A percentile compares a stretch with the other conserved stretches of the same genome.
phyloP scores from a whole-genome alignment of 2,888 invertebrate species.

The Melinaea menophilus region DNA sequence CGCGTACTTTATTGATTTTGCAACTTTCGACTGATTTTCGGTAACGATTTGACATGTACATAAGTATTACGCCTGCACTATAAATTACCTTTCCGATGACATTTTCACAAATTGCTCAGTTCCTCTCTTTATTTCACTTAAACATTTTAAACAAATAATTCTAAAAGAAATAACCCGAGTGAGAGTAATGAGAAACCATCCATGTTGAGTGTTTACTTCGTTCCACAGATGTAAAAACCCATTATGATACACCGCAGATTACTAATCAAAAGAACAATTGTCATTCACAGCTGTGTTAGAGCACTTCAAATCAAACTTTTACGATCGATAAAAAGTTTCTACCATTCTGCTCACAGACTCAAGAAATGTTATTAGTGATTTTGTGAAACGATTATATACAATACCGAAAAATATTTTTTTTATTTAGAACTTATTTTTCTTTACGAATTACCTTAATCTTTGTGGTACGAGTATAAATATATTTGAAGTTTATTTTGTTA shows the following conservation, averaged over 20 bases:
- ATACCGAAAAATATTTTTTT: no score
- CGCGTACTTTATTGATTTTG: constrained; percentile 78
- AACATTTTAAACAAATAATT: constrained; percentile 58
- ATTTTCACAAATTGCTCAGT: constrained; percentile 51
- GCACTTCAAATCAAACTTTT: no score
- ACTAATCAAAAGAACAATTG: constrained; percentile 10
- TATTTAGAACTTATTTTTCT: no score
- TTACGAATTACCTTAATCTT: no score
- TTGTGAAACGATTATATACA: no score
- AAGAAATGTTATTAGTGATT: no score
- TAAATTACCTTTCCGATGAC: constrained; percentile 72
- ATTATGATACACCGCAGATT: constrained; percentile 15
- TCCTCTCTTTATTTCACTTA: constrained; percentile 48
- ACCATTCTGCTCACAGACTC: no score
- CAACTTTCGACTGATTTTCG: constrained; percentile 67
- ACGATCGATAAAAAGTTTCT: no score
- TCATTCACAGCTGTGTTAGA: constrained; percentile 19
- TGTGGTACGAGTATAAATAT: no score
- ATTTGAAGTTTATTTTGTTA: no score
- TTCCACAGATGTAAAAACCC: constrained; percentile 24
- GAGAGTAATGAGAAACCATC: constrained; percentile 63
- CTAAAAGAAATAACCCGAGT: constrained; percentile 53
- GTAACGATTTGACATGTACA: constrained; percentile 52
- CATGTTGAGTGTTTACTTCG: constrained; percentile 78
- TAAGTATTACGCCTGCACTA: constrained; percentile 37